These are phyloP conservation scores for Myotis myotis DNA, from an alignment of 2,797 vertebrate genomes.

Conservation along the genomic window DNA sequence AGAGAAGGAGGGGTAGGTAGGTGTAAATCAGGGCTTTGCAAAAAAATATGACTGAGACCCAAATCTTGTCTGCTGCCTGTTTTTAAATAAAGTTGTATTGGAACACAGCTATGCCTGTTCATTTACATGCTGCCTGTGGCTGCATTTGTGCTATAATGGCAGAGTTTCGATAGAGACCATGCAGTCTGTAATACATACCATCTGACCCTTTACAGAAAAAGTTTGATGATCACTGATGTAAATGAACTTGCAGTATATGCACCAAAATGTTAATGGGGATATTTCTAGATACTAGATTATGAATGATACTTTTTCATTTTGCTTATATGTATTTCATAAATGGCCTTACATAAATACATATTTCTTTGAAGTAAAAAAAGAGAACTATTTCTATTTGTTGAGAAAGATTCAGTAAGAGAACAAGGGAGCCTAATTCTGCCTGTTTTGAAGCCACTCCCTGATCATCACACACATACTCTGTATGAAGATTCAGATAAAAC, in stretches of 20 bases:
- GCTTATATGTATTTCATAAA: background rate
- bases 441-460: background rate
- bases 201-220: background rate
- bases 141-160: background rate
- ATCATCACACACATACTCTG: background rate
- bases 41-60: background rate
- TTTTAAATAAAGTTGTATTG: conserved; percentile 6
- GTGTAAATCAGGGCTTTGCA: background rate
- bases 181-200: background rate
- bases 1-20: no score
- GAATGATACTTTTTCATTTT: background rate
- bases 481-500: background rate
- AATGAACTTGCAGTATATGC: background rate
- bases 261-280: background rate
- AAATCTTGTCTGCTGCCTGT: background rate
- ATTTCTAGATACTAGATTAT: background rate
- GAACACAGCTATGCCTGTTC: background rate
- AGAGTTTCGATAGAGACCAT: background rate
- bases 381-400: background rate
- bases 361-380: background rate
- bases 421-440: background rate
- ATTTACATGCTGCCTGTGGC: background rate
- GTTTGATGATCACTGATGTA: background rate
- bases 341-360: background rate
- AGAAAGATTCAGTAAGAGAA: background rate